Conservation (phyloP, 2,888 invertebrate genomes). For the Scelioninae gen. 1 region DNA sequence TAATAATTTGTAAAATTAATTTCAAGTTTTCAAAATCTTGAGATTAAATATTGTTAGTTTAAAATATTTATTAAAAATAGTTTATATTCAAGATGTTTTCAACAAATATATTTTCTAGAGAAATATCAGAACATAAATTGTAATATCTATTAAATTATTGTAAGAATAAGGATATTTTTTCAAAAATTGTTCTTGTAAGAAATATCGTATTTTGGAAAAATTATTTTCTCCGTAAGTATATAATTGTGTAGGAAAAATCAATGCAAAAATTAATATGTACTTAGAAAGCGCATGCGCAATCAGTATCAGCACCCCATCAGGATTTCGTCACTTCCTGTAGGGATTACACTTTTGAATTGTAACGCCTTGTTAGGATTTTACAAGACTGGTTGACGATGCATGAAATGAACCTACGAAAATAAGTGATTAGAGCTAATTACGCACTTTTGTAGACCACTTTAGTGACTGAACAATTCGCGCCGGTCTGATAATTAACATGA, state of each 20-base stretch:
- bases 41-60: no score
- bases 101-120: no score
- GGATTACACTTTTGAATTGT: conserved; percentile 32
- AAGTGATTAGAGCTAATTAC: conserved; percentile 33
- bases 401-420: conserved; percentile 31
- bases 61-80: no score
- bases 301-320: background rate
- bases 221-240: background rate
- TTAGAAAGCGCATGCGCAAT: conserved; percentile 38
- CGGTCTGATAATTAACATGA: conserved; percentile 39
- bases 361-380: conserved; percentile 10
- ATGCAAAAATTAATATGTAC: conserved; percentile 23
- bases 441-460: conserved; percentile 21
- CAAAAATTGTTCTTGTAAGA: no score
- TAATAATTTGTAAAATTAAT: no score
- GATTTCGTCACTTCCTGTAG: conserved; percentile 54
- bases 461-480: conserved; percentile 20
- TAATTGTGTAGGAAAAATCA: conserved; percentile 6
- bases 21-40: no score
- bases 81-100: no score
- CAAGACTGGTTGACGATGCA: conserved; percentile 19
- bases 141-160: no score
- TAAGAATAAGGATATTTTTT: no score
- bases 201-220: no score
- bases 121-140: no score